Evolutionary conservation across 1,140 invertebrate genomes (phyloP).

Genomic region (Drosophila quadrilineata): DNA sequence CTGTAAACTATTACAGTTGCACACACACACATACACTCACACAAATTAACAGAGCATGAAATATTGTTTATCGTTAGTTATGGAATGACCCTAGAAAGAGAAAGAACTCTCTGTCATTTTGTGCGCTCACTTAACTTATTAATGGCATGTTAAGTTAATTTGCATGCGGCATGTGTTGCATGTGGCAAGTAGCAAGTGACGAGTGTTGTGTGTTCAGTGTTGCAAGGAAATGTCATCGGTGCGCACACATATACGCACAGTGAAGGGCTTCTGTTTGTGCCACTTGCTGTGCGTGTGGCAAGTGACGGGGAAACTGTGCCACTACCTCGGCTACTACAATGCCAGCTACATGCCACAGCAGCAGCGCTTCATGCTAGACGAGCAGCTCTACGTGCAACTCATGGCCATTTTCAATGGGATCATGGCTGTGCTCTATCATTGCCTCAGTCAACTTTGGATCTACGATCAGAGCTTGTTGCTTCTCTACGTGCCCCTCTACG

Average conservation of each 20-base stretch:
- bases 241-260: constrained; percentile 40
- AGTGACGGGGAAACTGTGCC: constrained; percentile 21
- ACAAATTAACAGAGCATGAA: constrained; percentile 72
- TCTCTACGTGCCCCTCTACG: constrained; percentile 45
- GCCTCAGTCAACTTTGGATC: constrained; percentile 44
- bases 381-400: constrained; percentile 52
- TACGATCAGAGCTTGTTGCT: constrained; percentile 41
- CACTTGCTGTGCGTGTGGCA: constrained; percentile 53
- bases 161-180: not conserved
- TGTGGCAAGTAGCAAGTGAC: not conserved
- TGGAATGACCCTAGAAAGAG: constrained; percentile 16
- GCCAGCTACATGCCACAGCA: constrained; percentile 19
- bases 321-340: constrained; percentile 56
- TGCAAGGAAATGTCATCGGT: constrained; percentile 27
- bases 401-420: constrained; percentile 29
- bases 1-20: constrained; percentile 60
- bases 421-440: constrained; percentile 27
- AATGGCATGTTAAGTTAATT: constrained; percentile 16
- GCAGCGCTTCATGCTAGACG: constrained; percentile 29
- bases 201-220: constrained; percentile 14
- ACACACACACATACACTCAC: no score
- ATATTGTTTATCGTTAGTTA: constrained; percentile 59
- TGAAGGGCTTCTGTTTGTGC: constrained; percentile 52
- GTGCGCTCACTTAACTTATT: not conserved
- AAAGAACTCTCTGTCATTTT: not conserved